phyloP scores from a whole-genome alignment of 2,888 invertebrate genomes.

The Acanthococcus lagerstroemiae region DNA sequence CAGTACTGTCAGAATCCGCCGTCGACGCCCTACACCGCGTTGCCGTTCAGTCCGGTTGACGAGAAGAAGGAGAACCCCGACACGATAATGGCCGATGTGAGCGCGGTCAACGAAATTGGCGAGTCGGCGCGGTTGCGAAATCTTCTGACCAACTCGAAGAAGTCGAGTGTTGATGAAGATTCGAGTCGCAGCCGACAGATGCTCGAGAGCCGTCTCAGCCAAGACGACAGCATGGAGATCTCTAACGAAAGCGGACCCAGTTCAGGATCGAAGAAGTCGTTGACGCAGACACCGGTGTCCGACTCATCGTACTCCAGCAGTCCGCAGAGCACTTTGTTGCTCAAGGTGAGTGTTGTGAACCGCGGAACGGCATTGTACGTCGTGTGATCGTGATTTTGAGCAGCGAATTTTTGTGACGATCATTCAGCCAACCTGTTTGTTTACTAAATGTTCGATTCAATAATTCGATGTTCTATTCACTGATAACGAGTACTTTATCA shows the following conservation, averaged over 20 bases:
- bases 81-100: constrained; percentile 45
- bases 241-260: not conserved
- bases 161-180: constrained; percentile 36
- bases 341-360: constrained; percentile 54
- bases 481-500: no score
- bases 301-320: constrained; percentile 40
- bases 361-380: no score
- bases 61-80: constrained; percentile 46
- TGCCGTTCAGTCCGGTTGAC: constrained; percentile 55
- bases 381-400: no score
- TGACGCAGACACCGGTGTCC: not conserved
- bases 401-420: no score
- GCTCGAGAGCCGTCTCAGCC: constrained; percentile 38
- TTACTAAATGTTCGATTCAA: no score
- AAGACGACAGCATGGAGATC: constrained; percentile 11
- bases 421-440: no score
- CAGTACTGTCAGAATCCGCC: constrained; percentile 43
- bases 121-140: constrained; percentile 52
- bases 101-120: constrained; percentile 39
- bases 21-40: constrained; percentile 44
- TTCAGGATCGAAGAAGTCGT: not conserved
- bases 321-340: constrained; percentile 56
- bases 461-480: no score
- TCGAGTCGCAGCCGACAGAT: constrained; percentile 31
- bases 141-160: constrained; percentile 45